Evolutionary conservation across 2,888 invertebrate species (phyloP), one percentile per base, ranked within the genome.

Genomic region (Eupithecia inturbata): DNA sequence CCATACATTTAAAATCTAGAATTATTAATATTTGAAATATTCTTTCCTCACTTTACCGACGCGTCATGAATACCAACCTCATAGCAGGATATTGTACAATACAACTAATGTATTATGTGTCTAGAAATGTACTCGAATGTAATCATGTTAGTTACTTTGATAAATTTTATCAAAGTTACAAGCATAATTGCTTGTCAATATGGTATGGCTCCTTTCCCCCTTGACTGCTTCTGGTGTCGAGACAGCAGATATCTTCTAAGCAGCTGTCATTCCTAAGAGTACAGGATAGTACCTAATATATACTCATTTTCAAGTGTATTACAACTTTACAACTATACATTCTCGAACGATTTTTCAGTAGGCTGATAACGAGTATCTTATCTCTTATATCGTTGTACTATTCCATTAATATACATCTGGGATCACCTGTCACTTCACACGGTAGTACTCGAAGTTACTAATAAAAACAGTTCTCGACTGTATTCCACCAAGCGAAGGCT

Each of bases 401-500:
- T 84, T 83, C 82, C 83, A 83, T 83, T 83, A 78, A 76, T 73
- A 85, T 82, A 81, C 79, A 79, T 70, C 74, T 73, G 71, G 74
- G 79, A 79, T 78, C 90, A 90, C 83, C 88, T 91, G 90, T 81
- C 80, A 45, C 72, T 79, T 90, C 88, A 26, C 91, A 90, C 88
- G 83, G 71, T 78, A 74, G 76, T 73, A 62, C 62, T 70, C 62
- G 14, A 70, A 41, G 62, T 68, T 73, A 68, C 39, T 33, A 62
- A 62, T 28, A 60, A 19, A 31, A 72, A 45, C 74, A 67, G 67
- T 74, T 74, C 67, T 71, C 68, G 41, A 73, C 73, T 71, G 22
- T 73, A 73, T 71, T 9, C 3, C 9, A 57, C 31, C 14, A 19
- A 7, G 14, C 41, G 31, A 71, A 36, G 71, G 62, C 31, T 28